phyloP scores from a whole-genome alignment of 2,797 vertebrate species.

The Lepilemur septentrionalis region DNA sequence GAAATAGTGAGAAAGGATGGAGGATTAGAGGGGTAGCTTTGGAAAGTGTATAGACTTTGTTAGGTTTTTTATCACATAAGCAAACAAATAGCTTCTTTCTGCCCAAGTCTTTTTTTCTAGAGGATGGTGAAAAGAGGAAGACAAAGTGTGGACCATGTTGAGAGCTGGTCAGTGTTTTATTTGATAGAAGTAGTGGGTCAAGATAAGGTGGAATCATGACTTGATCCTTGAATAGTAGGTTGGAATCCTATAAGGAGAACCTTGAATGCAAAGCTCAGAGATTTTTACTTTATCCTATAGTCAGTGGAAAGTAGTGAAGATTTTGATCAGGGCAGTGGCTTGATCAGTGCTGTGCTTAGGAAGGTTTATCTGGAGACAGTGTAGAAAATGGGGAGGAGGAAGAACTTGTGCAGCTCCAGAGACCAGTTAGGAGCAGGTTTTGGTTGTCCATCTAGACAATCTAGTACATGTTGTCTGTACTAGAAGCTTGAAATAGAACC shows the following conservation, averaged over 20 bases:
- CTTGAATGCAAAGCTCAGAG: not conserved
- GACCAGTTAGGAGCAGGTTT: not conserved
- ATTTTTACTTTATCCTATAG: not conserved
- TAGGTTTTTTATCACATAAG: slow-evolving; percentile 10
- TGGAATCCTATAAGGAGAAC: not conserved
- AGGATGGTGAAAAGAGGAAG: not conserved
- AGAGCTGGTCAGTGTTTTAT: not conserved
- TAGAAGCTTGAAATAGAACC: not conserved
- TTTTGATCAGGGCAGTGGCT: not conserved
- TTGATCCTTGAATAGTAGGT: not conserved
- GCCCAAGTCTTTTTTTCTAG: not conserved
- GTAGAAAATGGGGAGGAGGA: not conserved
- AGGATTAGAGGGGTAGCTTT: not conserved
- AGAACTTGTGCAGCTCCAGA: not conserved
- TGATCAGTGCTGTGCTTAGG: not conserved
- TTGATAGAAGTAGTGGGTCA: not conserved
- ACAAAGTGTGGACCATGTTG: not conserved
- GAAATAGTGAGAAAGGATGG: not conserved
- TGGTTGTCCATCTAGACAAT: not conserved
- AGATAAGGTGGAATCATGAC: not conserved
- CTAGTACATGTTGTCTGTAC: not conserved
- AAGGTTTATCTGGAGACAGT: not conserved
- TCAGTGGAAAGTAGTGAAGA: not conserved
- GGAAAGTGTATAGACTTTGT: not conserved
- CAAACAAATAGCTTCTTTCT: not conserved